These are phyloP conservation scores for Grallaria varia DNA, from an alignment of 2,113 vertebrate species.

Conservation along the genomic window DNA sequence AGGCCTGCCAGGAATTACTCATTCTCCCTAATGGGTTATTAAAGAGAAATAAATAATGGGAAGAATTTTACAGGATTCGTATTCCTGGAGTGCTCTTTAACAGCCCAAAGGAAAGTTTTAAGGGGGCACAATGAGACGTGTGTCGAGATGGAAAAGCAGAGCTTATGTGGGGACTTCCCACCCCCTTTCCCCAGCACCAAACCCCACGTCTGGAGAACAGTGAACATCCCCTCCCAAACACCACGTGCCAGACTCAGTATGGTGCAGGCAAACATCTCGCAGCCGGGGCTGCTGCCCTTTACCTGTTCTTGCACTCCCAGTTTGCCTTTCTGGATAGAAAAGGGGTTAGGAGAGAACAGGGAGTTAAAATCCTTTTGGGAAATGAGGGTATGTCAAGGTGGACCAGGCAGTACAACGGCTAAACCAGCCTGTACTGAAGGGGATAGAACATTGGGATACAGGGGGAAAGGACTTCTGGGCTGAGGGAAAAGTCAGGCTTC, in stretches of 20 bases:
- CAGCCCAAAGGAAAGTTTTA: constrained; percentile 53
- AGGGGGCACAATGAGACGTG: background rate
- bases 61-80: constrained; percentile 55
- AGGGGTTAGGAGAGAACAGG: constrained; percentile 59
- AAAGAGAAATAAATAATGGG: constrained; percentile 69
- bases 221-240: constrained; percentile 27
- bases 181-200: constrained; percentile 59
- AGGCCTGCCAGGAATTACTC: constrained; percentile 67
- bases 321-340: constrained; percentile 70
- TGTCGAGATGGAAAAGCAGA: background rate
- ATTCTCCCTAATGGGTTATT: constrained; percentile 68
- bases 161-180: background rate
- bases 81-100: constrained; percentile 62
- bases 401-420: background rate
- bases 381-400: background rate
- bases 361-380: constrained; percentile 49
- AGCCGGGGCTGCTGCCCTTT: constrained; percentile 28
- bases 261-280: constrained; percentile 28
- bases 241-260: constrained; percentile 12
- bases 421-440: background rate
- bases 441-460: background rate
- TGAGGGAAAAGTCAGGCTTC: background rate
- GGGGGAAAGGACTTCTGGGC: background rate
- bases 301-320: constrained; percentile 62
- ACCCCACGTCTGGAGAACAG: constrained; percentile 23